Base-by-base conservation (phyloP, 1,140 invertebrate genomes). In the Homarus americanus region DNA sequence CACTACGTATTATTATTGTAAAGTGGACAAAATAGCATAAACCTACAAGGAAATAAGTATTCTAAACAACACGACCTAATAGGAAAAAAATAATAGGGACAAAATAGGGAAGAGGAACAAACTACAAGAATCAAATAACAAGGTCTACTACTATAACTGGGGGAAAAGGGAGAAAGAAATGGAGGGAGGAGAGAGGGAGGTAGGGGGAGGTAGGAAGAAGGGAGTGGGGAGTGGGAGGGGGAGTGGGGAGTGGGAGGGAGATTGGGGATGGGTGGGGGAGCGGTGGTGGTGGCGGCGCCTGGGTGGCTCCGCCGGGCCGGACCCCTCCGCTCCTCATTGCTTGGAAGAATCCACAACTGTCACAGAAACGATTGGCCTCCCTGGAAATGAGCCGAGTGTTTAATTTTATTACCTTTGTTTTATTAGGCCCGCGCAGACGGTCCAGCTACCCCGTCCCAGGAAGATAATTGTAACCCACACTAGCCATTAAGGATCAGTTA, bases 361-460 rank as follows among this genome's bases (percentile, higher is more conserved):
- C 82, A 83, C 40, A 63, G 82, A 83, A 83, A 83, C 82, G 82
- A 83, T 83, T 83, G 82, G 82, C 82, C 69, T 83, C 82, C 82
- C 82, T 83, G 82, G 82, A 83, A 83, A 83, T 83, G 82, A 83
- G 82, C 20, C 63, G 53, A 63, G 82, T 83, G 82, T 83, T 83
- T 83, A 83, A 83, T 83, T 87, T 87, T 87, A 87, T 76, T 78
- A 87, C 85, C 85, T 79, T 87, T 87, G 85, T 87, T 87, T 87
- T 87, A 87, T 87, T 87, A 38, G 85, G 75, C 85, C 28, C 40
- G 73, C 53, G 34, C 85, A 87, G 85, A 78, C 41, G 41, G 49
- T 24, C 73, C 63, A 24, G 38, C 20, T 10, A n/a, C 53, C 58
- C n/a, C n/a, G 20, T 12, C 63, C 32, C 63, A 58, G 49, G 9